Conservation (phyloP, 1,140 invertebrate genomes). For the Drosophila auraria region DNA sequence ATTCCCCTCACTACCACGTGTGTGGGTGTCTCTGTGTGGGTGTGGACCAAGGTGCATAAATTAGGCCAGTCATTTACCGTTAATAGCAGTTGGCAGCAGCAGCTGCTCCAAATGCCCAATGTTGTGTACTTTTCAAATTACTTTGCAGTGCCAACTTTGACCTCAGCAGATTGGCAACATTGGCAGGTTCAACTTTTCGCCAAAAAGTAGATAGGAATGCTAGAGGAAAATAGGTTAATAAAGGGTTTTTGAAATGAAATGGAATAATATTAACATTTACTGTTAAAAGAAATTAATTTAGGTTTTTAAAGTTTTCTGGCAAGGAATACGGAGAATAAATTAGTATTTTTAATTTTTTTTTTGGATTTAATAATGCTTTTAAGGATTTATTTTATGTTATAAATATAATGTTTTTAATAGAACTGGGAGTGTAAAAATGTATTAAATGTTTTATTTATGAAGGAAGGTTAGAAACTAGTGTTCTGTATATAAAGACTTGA, state of each 20-base stretch:
- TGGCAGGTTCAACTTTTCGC: neutral
- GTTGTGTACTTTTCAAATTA: slow-evolving; percentile 70
- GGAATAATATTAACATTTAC: neutral
- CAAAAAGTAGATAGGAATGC: neutral
- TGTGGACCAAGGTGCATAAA: slow-evolving; percentile 63
- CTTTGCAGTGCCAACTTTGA: slow-evolving; percentile 47
- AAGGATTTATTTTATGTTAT: too few species aligned
- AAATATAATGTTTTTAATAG: too few species aligned
- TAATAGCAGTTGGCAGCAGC: slow-evolving; percentile 64
- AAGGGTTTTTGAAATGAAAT: neutral
- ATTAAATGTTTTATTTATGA: too few species aligned
- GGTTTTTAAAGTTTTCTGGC: too few species aligned
- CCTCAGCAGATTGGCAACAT: slow-evolving; percentile 28
- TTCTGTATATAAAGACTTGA: too few species aligned
- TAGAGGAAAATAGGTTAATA: neutral
- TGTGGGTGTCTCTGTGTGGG: slow-evolving; percentile 12
- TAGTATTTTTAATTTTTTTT: too few species aligned
- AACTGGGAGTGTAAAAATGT: too few species aligned
- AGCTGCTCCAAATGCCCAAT: slow-evolving; percentile 46
- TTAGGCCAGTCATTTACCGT: slow-evolving; percentile 77
- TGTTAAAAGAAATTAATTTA: neutral
- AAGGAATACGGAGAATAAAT: too few species aligned
- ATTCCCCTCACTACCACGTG: slow-evolving; percentile 18
- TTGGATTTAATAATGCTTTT: too few species aligned
- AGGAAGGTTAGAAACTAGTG: too few species aligned